Percentiles rank a stretch among this genome's conserved stretches.
phyloP scores from a whole-genome alignment of 1,140 invertebrate genomes.

The Grapholita molesta region DNA sequence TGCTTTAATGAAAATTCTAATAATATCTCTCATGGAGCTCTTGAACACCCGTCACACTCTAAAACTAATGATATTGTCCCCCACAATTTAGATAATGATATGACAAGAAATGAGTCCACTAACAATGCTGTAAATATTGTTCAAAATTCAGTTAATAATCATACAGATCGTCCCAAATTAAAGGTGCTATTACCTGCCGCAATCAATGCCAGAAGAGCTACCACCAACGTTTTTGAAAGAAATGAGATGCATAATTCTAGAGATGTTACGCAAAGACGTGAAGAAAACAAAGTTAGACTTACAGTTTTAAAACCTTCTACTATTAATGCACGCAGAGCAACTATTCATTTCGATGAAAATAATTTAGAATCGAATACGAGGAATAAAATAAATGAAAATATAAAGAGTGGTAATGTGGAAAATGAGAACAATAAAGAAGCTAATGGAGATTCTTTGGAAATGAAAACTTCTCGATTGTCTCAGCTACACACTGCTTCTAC shows the following conservation, averaged over 20 bases:
- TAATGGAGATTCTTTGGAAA: neutral
- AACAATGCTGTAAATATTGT: neutral
- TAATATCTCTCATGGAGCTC: neutral
- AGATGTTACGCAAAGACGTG: neutral
- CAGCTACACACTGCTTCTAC: neutral
- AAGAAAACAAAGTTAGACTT: neutral
- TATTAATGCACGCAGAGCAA: neutral
- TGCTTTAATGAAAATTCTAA: neutral
- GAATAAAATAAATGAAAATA: neutral
- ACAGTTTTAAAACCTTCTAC: neutral
- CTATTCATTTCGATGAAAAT: neutral
- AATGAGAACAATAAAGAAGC: neutral
- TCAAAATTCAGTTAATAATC: neutral
- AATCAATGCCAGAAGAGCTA: neutral
- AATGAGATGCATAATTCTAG: neutral
- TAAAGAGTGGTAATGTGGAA: neutral
- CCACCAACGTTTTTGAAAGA: neutral
- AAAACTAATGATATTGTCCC: neutral
- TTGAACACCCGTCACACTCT: neutral
- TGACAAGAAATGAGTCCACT: neutral
- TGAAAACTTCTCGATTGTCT: neutral
- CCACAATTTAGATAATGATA: neutral
- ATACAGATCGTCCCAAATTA: neutral
- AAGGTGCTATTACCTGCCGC: neutral
- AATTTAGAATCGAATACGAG: neutral